Conservation (phyloP, 2,113 vertebrate species). For the Corvus hawaiiensis region DNA sequence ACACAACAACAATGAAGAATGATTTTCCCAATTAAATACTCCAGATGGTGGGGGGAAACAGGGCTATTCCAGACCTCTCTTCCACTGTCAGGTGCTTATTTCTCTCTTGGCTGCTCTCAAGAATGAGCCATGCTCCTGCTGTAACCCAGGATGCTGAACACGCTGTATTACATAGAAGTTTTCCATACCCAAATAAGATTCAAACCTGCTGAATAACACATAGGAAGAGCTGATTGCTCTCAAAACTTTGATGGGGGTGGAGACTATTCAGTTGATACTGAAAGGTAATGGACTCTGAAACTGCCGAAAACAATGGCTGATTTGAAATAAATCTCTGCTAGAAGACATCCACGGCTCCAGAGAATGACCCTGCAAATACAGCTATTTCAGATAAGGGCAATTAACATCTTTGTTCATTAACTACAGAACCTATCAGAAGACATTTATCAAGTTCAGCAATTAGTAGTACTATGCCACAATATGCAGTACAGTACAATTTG, state of each 20-base stretch:
- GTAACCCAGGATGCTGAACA: neutral
- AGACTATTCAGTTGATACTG: neutral
- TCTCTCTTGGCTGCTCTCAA: neutral
- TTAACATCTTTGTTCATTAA: constrained; percentile 55
- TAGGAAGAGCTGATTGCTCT: neutral
- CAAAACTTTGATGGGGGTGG: neutral
- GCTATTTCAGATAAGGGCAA: constrained; percentile 49
- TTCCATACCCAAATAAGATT: neutral
- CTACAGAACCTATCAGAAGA: constrained; percentile 15
- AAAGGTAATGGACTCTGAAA: constrained; percentile 36
- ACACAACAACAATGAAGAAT: neutral
- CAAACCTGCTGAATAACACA: neutral
- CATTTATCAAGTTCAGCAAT: constrained; percentile 51
- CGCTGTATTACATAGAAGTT: neutral
- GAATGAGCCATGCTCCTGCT: neutral
- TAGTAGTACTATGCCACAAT: neutral
- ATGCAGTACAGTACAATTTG: neutral
- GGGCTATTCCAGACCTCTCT: constrained; percentile 8
- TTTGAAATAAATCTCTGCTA: constrained; percentile 47
- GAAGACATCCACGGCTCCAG: neutral
- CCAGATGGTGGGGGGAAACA: neutral
- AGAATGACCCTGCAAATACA: neutral
- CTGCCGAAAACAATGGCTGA: constrained; percentile 25
- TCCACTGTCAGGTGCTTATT: neutral
- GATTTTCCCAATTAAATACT: constrained; percentile 2